A percentile compares a stretch with the other conserved stretches of the same genome.
These are phyloP conservation scores for Myotis vivesi DNA, from an alignment of 2,797 vertebrate genomes.

Conservation along the genomic window DNA sequence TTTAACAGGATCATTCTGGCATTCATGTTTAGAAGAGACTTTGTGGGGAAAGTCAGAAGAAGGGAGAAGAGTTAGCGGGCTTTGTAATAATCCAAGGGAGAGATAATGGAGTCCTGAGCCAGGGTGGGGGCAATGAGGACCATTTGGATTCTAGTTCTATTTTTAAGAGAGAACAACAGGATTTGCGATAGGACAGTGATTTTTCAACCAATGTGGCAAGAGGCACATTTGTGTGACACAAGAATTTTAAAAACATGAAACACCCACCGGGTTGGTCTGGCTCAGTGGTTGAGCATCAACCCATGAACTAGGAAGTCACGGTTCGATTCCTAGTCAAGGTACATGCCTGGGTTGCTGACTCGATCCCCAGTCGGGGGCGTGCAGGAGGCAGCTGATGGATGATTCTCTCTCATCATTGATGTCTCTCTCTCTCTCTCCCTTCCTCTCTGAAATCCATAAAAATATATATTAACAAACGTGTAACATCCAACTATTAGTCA, in stretches of 20 bases:
- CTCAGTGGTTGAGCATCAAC: too few species aligned
- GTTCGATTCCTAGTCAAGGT: too few species aligned
- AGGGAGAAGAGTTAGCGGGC: not conserved
- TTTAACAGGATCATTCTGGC: not conserved
- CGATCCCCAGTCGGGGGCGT: too few species aligned
- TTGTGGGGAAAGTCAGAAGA: not conserved
- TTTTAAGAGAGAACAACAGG: not conserved
- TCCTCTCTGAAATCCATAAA: too few species aligned
- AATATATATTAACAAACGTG: too few species aligned
- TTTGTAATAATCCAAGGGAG: not conserved
- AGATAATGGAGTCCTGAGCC: not conserved
- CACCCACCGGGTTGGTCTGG: not conserved
- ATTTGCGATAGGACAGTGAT: not conserved
- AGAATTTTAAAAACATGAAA: not conserved
- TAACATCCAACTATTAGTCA: too few species aligned
- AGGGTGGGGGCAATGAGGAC: not conserved
- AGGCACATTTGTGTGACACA: not conserved
- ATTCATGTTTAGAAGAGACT: not conserved
- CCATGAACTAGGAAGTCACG: too few species aligned
- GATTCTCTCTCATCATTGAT: too few species aligned
- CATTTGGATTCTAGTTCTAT: not conserved
- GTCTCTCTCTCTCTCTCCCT: too few species aligned
- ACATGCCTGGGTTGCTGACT: too few species aligned
- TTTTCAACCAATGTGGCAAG: not conserved
- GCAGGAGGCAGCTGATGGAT: too few species aligned